Percentiles rank a stretch among this genome's conserved stretches.
Evolutionary conservation across 2,797 vertebrate genomes (phyloP).

Genomic region (Neostethus bicornis): DNA sequence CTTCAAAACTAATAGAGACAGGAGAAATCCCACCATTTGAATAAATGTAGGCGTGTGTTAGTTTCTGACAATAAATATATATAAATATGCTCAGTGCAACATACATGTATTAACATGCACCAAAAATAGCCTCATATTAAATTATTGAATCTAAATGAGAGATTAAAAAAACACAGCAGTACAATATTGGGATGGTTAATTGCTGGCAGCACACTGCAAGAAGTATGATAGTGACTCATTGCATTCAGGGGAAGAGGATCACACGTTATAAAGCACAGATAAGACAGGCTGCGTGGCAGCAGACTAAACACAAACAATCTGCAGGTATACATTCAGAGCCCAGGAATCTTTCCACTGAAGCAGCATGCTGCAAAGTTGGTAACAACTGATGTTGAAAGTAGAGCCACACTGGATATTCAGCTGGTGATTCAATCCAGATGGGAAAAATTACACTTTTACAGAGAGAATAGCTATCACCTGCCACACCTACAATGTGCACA

Average conservation of each 20-base stretch:
- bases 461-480: slow-evolving; percentile 28
- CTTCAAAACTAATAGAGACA: too few species aligned
- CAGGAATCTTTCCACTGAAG: slow-evolving; percentile 51
- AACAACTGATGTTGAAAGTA: slow-evolving; percentile 44
- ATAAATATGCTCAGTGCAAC: too few species aligned
- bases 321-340: slow-evolving; percentile 59
- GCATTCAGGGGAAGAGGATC: slow-evolving; percentile 35
- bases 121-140: too few species aligned
- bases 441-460: slow-evolving; percentile 29
- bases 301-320: slow-evolving; percentile 68
- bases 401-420: slow-evolving; percentile 23
- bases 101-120: too few species aligned
- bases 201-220: slow-evolving; percentile 60
- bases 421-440: slow-evolving; percentile 43
- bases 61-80: too few species aligned
- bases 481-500: slow-evolving; percentile 4
- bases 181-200: slow-evolving; percentile 67
- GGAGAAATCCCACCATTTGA: too few species aligned
- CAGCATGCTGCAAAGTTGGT: slow-evolving; percentile 43
- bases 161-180: slow-evolving; percentile 54
- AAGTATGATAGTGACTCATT: slow-evolving; percentile 47
- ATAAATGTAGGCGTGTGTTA: too few species aligned
- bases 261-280: slow-evolving; percentile 44
- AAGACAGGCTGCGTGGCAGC: slow-evolving; percentile 50
- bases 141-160: slow-evolving; percentile 33